These are phyloP conservation scores for Atherix ibis DNA, from an alignment of 2,888 invertebrate genomes.

Conservation along the genomic window DNA sequence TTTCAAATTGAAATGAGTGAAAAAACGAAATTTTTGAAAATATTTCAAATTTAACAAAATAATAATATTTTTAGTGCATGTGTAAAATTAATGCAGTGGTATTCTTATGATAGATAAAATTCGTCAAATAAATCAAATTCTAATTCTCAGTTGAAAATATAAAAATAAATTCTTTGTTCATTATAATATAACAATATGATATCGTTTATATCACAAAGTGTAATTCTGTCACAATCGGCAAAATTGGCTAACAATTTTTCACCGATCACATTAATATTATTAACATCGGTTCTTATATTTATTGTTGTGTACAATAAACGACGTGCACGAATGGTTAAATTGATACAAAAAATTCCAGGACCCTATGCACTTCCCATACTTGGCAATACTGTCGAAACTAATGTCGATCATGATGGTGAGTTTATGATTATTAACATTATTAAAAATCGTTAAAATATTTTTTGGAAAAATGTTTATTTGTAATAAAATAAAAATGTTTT, in stretches of 20 bases:
- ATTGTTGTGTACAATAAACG: slow-evolving; percentile 25
- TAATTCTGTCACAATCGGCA: slow-evolving; percentile 22
- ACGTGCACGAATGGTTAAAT: slow-evolving; percentile 30
- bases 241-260: slow-evolving; percentile 26
- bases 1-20: no score
- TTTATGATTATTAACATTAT: no score
- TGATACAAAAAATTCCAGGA: slow-evolving; percentile 41
- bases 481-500: no score
- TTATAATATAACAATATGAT: slow-evolving; percentile 5
- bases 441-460: no score
- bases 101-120: background rate
- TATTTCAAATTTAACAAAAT: no score
- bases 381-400: slow-evolving; percentile 43
- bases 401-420: slow-evolving; percentile 42
- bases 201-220: slow-evolving; percentile 24
- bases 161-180: no score
- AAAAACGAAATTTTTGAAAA: no score
- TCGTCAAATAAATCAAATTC: background rate
- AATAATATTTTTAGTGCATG: no score
- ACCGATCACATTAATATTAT: slow-evolving; percentile 24
- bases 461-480: no score
- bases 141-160: no score
- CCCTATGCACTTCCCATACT: slow-evolving; percentile 41
- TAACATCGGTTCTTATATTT: slow-evolving; percentile 19
- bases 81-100: background rate